Conservation (phyloP, 1,140 invertebrate species). For the Anadara kagoshimensis region DNA sequence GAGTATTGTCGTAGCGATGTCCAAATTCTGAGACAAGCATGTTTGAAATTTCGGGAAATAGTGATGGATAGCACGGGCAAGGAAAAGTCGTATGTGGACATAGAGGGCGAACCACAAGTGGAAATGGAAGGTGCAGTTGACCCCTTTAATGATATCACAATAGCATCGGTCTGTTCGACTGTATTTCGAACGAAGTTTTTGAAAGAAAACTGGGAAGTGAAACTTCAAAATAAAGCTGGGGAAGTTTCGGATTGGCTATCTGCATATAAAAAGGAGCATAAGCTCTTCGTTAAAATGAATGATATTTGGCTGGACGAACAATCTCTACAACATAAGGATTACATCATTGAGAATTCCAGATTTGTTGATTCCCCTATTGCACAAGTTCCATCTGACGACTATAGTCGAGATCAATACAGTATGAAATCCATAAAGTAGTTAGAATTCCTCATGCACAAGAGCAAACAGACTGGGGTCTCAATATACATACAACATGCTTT, state of each 20-base stretch:
- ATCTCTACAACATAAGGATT: background rate
- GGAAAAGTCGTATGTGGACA: background rate
- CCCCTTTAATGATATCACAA: conserved; percentile 31
- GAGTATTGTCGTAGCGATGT: conserved; percentile 34
- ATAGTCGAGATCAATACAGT: conserved; percentile 26
- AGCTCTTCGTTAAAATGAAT: background rate
- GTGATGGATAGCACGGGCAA: conserved; percentile 21
- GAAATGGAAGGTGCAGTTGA: conserved; percentile 7
- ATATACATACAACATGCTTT: conserved; percentile 25
- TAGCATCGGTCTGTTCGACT: conserved; percentile 23
- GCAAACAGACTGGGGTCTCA: conserved; percentile 1
- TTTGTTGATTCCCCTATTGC: conserved; percentile 24
- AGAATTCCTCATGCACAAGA: conserved; percentile 27
- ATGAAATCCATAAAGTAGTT: conserved; percentile 32
- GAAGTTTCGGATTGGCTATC: background rate
- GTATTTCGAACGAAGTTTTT: conserved; percentile 29
- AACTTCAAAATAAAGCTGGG: conserved; percentile 1
- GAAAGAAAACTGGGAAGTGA: conserved; percentile 8
- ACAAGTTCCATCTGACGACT: conserved; percentile 32
- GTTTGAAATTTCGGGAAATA: conserved; percentile 30
- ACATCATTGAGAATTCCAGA: conserved; percentile 5
- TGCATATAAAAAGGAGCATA: background rate
- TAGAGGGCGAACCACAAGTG: conserved; percentile 1
- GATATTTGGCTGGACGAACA: background rate
- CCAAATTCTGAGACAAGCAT: conserved; percentile 25